Evolutionary conservation across 2,888 invertebrate species (phyloP).

Genomic region (Monopis laevigella): DNA sequence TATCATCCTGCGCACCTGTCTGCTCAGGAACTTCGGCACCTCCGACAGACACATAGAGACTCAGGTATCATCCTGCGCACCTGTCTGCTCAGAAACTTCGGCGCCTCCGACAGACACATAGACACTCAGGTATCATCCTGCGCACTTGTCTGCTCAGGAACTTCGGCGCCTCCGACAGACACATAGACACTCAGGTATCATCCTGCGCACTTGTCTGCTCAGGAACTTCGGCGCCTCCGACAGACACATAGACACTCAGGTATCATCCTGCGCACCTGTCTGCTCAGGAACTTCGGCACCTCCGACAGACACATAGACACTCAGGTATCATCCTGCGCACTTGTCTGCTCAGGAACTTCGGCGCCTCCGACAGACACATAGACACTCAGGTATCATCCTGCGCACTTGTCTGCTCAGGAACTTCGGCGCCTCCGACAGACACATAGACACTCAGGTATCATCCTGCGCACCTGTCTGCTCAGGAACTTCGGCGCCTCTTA

Average conservation of each 20-base stretch:
- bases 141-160: slow-evolving; percentile 92
- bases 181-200: slow-evolving; percentile 86
- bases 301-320: too few relatives aligned
- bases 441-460: background rate
- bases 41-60: slow-evolving; percentile 89
- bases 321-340: slow-evolving; percentile 91
- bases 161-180: slow-evolving; percentile 89
- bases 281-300: too few relatives aligned
- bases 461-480: background rate
- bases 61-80: slow-evolving; percentile 87
- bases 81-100: slow-evolving; percentile 92
- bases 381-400: background rate
- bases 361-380: slow-evolving; percentile 52
- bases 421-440: too few relatives aligned
- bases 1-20: slow-evolving; percentile 88
- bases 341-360: slow-evolving; percentile 92
- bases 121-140: slow-evolving; percentile 86
- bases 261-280: slow-evolving; percentile 29
- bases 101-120: slow-evolving; percentile 88
- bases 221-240: slow-evolving; percentile 93
- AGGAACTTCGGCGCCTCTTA: background rate
- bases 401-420: too few relatives aligned
- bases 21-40: slow-evolving; percentile 91
- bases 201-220: slow-evolving; percentile 90
- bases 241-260: slow-evolving; percentile 86